phyloP scores from a whole-genome alignment of 92 coral and sea anemone genomes.

The Pocillopora meandrina region DNA sequence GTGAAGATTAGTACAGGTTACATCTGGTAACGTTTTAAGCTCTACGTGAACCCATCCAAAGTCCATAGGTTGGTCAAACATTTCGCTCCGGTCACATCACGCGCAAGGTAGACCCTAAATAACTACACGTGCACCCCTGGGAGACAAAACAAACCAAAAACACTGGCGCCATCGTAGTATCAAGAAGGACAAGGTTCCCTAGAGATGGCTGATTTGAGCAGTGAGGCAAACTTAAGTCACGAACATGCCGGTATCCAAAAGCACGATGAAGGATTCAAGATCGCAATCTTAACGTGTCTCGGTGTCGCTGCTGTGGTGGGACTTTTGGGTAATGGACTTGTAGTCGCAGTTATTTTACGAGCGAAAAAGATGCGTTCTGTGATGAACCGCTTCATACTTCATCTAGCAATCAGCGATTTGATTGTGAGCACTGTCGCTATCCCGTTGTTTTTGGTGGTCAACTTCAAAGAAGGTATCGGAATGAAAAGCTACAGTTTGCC shows the following conservation, averaged over 20 bases:
- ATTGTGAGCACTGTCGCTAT: slow-evolving; percentile 76
- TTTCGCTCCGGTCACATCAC: background rate
- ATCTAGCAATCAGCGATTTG: slow-evolving; percentile 80
- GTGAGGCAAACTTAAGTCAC: background rate
- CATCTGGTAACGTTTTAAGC: background rate
- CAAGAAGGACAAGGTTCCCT: background rate
- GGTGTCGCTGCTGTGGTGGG: slow-evolving; percentile 74
- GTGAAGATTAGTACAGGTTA: background rate
- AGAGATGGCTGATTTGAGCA: slow-evolving; percentile 26
- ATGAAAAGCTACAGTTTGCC: background rate
- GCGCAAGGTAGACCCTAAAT: background rate
- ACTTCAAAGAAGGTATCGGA: slow-evolving; percentile 48
- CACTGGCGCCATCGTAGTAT: background rate
- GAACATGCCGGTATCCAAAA: background rate
- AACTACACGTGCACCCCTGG: slow-evolving; percentile 12
- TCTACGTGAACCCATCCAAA: slow-evolving; percentile 1
- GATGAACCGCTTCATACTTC: slow-evolving; percentile 89
- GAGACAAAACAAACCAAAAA: background rate
- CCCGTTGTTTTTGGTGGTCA: slow-evolving; percentile 71
- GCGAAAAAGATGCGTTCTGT: slow-evolving; percentile 83
- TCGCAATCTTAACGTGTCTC: slow-evolving; percentile 51
- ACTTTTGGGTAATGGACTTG: slow-evolving; percentile 72
- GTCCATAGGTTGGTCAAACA: background rate
- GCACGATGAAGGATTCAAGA: slow-evolving; percentile 47
- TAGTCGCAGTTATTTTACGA: slow-evolving; percentile 69